These are phyloP conservation scores for Hyposoter didymator DNA, from an alignment of 2,888 invertebrate species.

Conservation along the genomic window DNA sequence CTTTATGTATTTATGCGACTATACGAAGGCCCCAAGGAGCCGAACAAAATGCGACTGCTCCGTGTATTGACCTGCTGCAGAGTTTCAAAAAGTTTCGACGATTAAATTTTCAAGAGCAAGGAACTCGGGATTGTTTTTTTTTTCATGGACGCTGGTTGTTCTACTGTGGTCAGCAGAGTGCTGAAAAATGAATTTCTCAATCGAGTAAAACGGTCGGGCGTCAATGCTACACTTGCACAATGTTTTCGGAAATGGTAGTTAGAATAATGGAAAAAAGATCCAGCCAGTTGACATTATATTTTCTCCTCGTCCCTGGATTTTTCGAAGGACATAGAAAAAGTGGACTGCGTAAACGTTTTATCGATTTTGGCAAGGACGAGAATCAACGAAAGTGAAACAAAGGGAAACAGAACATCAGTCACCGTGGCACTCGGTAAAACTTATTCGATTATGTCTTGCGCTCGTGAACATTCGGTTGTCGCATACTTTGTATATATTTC, in stretches of 20 bases:
- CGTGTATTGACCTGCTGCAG: neutral
- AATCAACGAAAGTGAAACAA: neutral
- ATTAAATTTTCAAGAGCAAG: neutral
- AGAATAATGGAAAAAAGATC: neutral
- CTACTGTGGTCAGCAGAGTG: neutral
- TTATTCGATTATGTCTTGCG: slow-evolving; percentile 46
- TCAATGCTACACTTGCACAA: neutral
- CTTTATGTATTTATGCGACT: neutral
- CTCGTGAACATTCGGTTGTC: slow-evolving; percentile 42
- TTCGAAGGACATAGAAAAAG: neutral
- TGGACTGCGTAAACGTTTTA: neutral
- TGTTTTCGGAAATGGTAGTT: neutral
- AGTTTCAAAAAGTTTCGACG: neutral
- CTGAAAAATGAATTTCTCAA: neutral
- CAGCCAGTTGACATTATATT: neutral
- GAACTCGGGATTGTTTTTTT: neutral
- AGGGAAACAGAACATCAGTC: neutral
- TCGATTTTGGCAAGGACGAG: neutral
- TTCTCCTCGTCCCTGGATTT: neutral
- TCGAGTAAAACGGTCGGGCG: neutral
- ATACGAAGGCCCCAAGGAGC: neutral
- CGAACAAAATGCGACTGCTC: slow-evolving; percentile 32
- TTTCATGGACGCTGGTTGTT: neutral
- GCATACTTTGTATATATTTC: slow-evolving; percentile 29
- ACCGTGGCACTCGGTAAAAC: slow-evolving; percentile 28